Evolutionary conservation across 2,113 vertebrate genomes (phyloP).

Genomic region (Malurus cyaneus): DNA sequence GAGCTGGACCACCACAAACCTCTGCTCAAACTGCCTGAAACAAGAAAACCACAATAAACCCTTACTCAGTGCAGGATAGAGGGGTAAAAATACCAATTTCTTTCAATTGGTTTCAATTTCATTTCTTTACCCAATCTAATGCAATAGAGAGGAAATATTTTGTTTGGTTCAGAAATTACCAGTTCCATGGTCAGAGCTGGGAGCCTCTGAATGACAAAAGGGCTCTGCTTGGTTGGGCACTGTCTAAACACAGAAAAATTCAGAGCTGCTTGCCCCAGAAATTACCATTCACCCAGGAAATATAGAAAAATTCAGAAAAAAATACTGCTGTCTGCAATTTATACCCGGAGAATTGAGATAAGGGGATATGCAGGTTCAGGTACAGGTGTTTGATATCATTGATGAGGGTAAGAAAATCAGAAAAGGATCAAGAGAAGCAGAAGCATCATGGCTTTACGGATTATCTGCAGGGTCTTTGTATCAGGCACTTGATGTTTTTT

Average conservation of each 20-base stretch:
- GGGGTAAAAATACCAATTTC: neutral
- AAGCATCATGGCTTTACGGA: neutral
- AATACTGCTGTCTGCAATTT: neutral
- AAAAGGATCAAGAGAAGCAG: neutral
- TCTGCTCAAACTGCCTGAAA: neutral
- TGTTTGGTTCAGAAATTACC: neutral
- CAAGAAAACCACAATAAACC: neutral
- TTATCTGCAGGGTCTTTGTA: neutral
- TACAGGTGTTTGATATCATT: neutral
- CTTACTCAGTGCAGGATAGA: neutral
- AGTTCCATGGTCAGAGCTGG: neutral
- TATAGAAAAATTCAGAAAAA: rapidly evolving
- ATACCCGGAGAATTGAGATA: neutral
- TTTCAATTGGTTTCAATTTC: neutral
- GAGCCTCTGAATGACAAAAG: neutral
- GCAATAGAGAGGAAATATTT: neutral
- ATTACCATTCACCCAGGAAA: neutral
- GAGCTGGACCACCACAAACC: neutral
- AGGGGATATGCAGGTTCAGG: neutral
- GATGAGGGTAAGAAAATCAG: neutral
- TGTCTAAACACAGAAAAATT: neutral
- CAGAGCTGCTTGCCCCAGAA: neutral
- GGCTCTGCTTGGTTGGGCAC: neutral
- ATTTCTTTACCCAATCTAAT: neutral
- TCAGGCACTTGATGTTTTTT: neutral